Conservation (phyloP, 2,888 invertebrate species). For the Boloria euphrosyne region DNA sequence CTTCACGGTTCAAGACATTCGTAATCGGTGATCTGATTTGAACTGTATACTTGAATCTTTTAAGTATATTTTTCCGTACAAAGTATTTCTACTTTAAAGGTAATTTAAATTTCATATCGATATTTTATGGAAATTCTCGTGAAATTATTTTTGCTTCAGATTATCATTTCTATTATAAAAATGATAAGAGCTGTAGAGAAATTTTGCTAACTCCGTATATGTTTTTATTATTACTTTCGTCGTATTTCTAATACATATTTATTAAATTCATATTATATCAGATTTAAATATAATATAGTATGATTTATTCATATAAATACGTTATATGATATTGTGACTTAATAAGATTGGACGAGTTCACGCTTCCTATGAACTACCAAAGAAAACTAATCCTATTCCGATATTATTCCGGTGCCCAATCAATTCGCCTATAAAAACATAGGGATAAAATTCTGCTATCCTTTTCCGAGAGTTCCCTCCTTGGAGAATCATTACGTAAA, state of each 20-base stretch:
- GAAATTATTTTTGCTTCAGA: constrained; percentile 14
- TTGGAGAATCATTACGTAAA: constrained; percentile 73
- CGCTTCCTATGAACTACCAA: constrained; percentile 46
- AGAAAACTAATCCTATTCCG: constrained; percentile 70
- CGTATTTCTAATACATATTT: not conserved
- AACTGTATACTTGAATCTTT: constrained; percentile 41
- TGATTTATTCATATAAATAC: constrained; percentile 6
- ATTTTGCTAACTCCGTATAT: too few species aligned
- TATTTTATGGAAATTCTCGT: constrained; percentile 53
- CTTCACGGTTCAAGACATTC: constrained; percentile 72
- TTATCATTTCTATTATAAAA: constrained; percentile 43
- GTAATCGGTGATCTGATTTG: constrained; percentile 70
- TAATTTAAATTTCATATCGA: constrained; percentile 36
- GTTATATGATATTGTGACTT: constrained; percentile 33
- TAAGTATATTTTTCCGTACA: constrained; percentile 31
- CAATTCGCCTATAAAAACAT: constrained; percentile 75
- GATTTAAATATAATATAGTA: not conserved
- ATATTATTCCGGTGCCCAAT: constrained; percentile 74
- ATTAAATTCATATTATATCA: too few species aligned
- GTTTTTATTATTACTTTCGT: too few species aligned
- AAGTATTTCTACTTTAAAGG: constrained; percentile 15
- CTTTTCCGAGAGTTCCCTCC: constrained; percentile 59
- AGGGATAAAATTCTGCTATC: constrained; percentile 57
- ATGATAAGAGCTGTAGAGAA: not conserved
- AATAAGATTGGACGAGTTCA: constrained; percentile 28